phyloP scores from a whole-genome alignment of 2,888 invertebrate genomes.

The Camponotus fellah region DNA sequence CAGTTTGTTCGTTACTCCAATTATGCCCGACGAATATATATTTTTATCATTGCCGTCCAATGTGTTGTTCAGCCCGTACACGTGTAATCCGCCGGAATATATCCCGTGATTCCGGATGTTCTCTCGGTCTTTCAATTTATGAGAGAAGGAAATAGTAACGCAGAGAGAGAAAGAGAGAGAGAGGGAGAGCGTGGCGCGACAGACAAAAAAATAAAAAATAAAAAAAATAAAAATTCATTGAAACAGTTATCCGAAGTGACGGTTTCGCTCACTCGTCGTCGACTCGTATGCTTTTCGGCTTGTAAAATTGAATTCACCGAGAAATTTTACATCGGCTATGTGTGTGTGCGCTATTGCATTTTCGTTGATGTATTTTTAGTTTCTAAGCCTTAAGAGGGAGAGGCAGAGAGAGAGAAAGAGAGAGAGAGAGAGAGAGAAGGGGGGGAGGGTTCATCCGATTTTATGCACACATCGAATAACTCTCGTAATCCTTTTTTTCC shows the following conservation, averaged over 20 bases:
- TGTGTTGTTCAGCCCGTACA: slow-evolving; percentile 16
- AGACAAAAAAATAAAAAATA: neutral
- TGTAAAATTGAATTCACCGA: slow-evolving; percentile 56
- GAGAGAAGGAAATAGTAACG: neutral
- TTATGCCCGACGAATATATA: slow-evolving; percentile 17
- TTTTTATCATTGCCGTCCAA: slow-evolving; percentile 13
- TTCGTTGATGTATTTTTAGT: slow-evolving; percentile 3
- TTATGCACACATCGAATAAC: slow-evolving; percentile 17
- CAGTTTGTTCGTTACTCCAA: neutral
- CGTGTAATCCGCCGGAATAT: slow-evolving; percentile 34
- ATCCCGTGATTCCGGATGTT: slow-evolving; percentile 8
- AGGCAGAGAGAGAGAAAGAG: neutral
- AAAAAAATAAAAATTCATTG: slow-evolving; percentile 33
- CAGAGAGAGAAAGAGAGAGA: neutral
- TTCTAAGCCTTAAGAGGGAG: slow-evolving; percentile 1
- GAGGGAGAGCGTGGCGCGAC: neutral
- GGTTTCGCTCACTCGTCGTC: slow-evolving; percentile 43
- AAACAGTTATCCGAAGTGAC: slow-evolving; percentile 45
- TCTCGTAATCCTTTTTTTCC: slow-evolving; percentile 10
- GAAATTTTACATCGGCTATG: slow-evolving; percentile 46
- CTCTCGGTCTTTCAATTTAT: slow-evolving; percentile 27
- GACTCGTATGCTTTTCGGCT: slow-evolving; percentile 52
- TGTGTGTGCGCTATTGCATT: slow-evolving; percentile 36
- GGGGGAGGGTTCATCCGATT: neutral
- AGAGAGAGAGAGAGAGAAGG: slow-evolving; percentile 1